Evolutionary conservation across 2,888 invertebrate species (phyloP), one percentile per base, ranked within the genome.

Genomic region (Perizoma flavofasciatum): DNA sequence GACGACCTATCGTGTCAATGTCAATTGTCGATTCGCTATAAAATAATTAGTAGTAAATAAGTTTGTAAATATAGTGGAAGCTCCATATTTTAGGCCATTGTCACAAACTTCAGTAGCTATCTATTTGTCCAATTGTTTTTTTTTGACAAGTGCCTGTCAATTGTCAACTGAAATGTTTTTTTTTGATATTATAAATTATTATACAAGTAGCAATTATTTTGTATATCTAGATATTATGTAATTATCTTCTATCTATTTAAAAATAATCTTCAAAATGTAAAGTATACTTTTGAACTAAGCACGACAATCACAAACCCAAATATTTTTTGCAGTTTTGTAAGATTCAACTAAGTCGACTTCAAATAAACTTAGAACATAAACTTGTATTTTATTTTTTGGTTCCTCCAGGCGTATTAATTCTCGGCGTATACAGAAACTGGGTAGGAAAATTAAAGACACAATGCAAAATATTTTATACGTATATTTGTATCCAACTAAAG

Each of bases 401-500:
- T n/a, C 1, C 22, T 22, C 22, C 22, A 22, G 22, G 1, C 22
- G 22, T 22, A 22, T 22, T 22, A 22, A 22, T 22, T 22, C 22
- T 22, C 22, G 22, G 3, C 22, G 22, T 22, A 22, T 41, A 49
- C 6, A 11, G 41, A 22, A 6, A 22, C 7, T 44, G 44, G 44
- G 22, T 44, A 7, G 7, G 4, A 44, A 44, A 66, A 63, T 58
- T 45, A 66, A 61, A 64, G 32, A 55, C 43, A 40, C 33, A 52
- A 40, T 61, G 9, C 3, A 49, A 49, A 50, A 62, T 63, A 44
- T 11, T 50, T 56, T 10, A 51, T 10, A 52, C 55, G 50, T 63
- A 62, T 62, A 62, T 68, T 65, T 65, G 52, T 63, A 61, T 63
- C 65, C 67, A 63, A 60, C 49, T 57, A 59, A 65, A 66, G 58